A percentile compares a stretch with the other conserved stretches of the same genome.
phyloP scores from a whole-genome alignment of 2,797 vertebrate species.

The Delichon dasypus region DNA sequence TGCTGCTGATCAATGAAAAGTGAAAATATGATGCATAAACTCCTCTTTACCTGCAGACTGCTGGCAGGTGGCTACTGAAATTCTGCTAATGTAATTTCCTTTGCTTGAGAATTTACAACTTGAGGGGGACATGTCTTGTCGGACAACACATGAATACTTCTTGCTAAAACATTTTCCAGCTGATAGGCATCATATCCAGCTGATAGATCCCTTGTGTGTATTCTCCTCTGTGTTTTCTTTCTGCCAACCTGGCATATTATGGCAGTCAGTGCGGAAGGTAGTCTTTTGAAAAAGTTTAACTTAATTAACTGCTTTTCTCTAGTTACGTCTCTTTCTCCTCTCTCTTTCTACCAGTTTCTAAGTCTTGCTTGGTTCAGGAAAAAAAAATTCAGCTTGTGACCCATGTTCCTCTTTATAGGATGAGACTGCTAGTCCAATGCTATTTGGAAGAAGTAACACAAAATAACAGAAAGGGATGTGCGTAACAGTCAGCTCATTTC shows the following conservation, averaged over 20 bases:
- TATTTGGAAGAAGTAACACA: neutral
- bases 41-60: neutral
- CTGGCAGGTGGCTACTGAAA: slow-evolving; percentile 18
- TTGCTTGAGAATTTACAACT: slow-evolving; percentile 17
- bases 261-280: neutral
- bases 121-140: neutral
- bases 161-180: neutral
- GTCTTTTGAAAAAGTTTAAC: neutral
- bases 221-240: neutral
- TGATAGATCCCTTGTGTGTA: neutral
- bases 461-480: neutral
- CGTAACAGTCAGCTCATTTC: neutral
- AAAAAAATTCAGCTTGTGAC: neutral
- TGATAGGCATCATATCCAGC: neutral
- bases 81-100: slow-evolving; percentile 8
- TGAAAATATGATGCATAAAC: slow-evolving; percentile 8
- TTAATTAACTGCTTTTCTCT: neutral
- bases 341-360: neutral
- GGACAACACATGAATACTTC: neutral
- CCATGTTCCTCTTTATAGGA: neutral
- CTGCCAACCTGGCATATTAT: neutral
- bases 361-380: neutral
- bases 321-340: neutral
- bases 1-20: slow-evolving; percentile 21
- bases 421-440: neutral